These are phyloP conservation scores for Jordanella pulchra DNA, from an alignment of 2,797 vertebrate genomes.

Conservation along the genomic window DNA sequence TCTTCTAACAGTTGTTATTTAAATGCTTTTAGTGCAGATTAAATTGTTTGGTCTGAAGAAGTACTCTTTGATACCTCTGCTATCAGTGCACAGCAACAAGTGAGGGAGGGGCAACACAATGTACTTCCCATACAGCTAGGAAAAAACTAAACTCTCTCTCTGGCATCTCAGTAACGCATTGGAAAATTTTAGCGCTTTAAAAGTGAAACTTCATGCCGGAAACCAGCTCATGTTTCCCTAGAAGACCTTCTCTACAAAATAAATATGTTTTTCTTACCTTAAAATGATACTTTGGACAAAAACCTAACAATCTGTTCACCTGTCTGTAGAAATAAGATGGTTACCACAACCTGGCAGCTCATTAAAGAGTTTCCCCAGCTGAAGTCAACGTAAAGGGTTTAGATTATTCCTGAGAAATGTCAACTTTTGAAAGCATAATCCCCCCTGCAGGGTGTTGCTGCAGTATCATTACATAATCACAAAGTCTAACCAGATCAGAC, in stretches of 20 bases:
- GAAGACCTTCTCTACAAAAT: neutral
- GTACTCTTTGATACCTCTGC: neutral
- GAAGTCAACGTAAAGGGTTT: neutral
- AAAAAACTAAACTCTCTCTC: neutral
- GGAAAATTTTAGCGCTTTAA: neutral
- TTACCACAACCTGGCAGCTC: neutral
- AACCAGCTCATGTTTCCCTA: neutral
- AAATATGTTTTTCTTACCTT: neutral
- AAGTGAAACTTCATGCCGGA: neutral
- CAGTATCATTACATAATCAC: slow-evolving; percentile 31
- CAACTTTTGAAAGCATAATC: neutral
- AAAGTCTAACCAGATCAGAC: slow-evolving; percentile 30
- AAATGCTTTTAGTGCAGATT: neutral
- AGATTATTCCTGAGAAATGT: neutral
- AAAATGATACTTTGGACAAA: neutral
- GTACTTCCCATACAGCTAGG: neutral
- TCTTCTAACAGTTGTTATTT: neutral
- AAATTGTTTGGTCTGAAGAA: neutral
- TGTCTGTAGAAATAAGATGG: neutral
- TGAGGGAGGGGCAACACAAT: neutral
- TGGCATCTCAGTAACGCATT: neutral
- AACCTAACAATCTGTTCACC: neutral
- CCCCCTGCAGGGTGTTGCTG: slow-evolving; percentile 3
- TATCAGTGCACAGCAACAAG: neutral
- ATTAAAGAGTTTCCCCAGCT: neutral